Base-by-base conservation (phyloP, 1,140 invertebrate genomes). In the Zeugodacus cucurbitae region DNA sequence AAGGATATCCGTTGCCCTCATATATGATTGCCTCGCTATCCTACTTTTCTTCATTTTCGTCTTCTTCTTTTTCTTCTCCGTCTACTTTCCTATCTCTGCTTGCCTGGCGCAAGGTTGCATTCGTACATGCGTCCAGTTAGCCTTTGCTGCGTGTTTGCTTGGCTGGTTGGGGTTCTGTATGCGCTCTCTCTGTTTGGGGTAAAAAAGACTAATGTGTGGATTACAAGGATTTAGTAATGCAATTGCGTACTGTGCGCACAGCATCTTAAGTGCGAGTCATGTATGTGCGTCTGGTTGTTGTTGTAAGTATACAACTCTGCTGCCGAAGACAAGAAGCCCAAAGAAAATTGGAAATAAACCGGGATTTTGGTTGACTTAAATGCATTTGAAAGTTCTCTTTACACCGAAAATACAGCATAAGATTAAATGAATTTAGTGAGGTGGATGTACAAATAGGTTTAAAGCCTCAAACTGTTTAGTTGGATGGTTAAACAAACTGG, bases 151-250 rank as follows among this genome's bases (percentile, higher is more conserved):
- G 62, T 58, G 34, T 82, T 82, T 48, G n/a, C 32, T 59, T 57
- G n/a, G 29, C 44, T 86, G 85, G 44, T 78, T 85, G 78, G 88
- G 86, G 88, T 87, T 70, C 87, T 87, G 87, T n/a, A n/a, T n/a
- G n/a, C n/a, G n/a, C n/a, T n/a, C 87, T 70, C 86, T 87, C 74
- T 48, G 88, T 58, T 85, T 86, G 87, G 37, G 58, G n/a, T 8
- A 57, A 37, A 64, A 86, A 89, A 89, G 88, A 89, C 86, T 89
- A 89, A 89, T 89, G 88, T 88, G 74, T 48, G 86, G 86, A 89
- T 89, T 89, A 89, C 88, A 87, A 85, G 86, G 88, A 87, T 87
- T 89, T 89, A 87, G 74, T 78, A 87, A 87, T 82, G 87, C 87
- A 87, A 89, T 82, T 87, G 86, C 88, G 88, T 89, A 82, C n/a